phyloP scores from a whole-genome alignment of 2,888 invertebrate genomes.

The Amorpha juglandis region DNA sequence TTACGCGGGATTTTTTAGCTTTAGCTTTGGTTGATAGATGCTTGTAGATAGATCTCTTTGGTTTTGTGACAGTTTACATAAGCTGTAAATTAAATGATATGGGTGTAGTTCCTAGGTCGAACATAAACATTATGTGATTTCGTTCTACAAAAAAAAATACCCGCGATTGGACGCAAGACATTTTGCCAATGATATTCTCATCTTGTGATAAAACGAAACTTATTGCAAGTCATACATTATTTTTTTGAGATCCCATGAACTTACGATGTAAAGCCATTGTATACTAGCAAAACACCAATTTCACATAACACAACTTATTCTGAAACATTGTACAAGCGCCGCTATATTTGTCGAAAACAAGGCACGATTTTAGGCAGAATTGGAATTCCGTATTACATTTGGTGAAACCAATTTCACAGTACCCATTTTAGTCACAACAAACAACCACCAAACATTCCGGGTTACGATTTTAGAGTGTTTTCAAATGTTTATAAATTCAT shows the following conservation, averaged over 20 bases:
- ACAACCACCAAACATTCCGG: neutral
- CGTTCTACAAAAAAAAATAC: too few species aligned
- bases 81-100: too few species aligned
- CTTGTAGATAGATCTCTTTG: too few species aligned
- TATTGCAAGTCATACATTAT: too few species aligned
- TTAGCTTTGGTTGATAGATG: too few species aligned
- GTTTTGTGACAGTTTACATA: too few species aligned
- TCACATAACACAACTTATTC: neutral
- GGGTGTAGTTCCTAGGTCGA: too few species aligned
- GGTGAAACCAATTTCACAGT: conserved; percentile 1
- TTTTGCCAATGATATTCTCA: too few species aligned
- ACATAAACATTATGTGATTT: too few species aligned
- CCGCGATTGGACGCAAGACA: too few species aligned
- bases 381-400: conserved; percentile 7
- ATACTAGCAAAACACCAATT: neutral
- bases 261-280: neutral
- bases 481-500: neutral
- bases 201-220: too few species aligned
- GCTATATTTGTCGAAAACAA: neutral
- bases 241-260: neutral
- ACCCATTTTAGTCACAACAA: conserved; percentile 6
- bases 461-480: neutral
- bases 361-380: neutral
- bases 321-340: neutral
- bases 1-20: too few species aligned